Base-by-base conservation (phyloP, 1,140 invertebrate species). In the Xylocopa sonorina region DNA sequence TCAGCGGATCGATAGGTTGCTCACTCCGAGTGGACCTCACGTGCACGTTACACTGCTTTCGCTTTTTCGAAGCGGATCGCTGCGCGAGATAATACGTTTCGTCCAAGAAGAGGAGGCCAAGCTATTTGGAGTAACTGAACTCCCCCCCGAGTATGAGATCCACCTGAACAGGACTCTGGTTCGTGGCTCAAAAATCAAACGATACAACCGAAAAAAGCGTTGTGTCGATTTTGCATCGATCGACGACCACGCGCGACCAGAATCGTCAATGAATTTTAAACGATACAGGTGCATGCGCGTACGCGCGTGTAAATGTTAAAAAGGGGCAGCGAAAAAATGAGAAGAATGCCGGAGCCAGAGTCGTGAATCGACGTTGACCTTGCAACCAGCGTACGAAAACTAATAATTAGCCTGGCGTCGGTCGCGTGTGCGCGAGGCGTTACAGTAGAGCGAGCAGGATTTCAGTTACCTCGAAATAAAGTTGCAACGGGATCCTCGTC, bases 1-100 rank as follows among this genome's bases (percentile, higher is more conserved):
- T 78, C 75, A 78, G 18, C 34, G 32, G 51, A 58, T 78, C 75
- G 75, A 78, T 78, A 78, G 66, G 75, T 78, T 78, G 55, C 66
- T 60, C 67, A 32, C 43, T 68, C 43, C 32, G 18, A 18, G 66
- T 69, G 66, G 75, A 78, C 66, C 34, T 71, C 55, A 78, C 75
- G 55, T 78, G 34, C 66, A 60, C 55, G 43, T 78, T 76, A 78
- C 32, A 14, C 55, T 78, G 55, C 75, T 78, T 78, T 78, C 66
- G 75, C 66, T 78, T 78, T 78, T 78, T 71, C 63, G 66, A 78
- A 50, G 55, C 67, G 66, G 66, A 71, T 78, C 75, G 55, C 43
- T 71, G 55, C 43, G 0, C 43, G 43, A 58, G 75, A 78, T 78
- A 60, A 71, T 60, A 58, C 32, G 50, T 46, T 78, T 78, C 43